These are phyloP conservation scores for Amphiprion clarkii DNA, from an alignment of 2,797 vertebrate species.

Conservation along the genomic window DNA sequence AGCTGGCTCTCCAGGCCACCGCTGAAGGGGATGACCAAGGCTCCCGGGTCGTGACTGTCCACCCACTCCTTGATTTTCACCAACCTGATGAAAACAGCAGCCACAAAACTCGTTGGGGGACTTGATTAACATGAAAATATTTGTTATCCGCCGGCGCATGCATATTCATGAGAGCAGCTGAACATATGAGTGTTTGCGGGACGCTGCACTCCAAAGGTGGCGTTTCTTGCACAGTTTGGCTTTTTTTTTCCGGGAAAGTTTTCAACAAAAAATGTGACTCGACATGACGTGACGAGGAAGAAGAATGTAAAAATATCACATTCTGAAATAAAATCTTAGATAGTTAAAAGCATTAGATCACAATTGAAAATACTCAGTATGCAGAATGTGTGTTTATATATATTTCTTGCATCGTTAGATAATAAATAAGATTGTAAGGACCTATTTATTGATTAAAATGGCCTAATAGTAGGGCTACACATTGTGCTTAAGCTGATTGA, in stretches of 20 bases:
- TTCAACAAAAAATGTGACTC: background rate
- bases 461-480: background rate
- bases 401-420: background rate
- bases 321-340: background rate
- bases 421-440: background rate
- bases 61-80: slow-evolving; percentile 98
- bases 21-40: slow-evolving; percentile 95
- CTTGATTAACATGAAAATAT: slow-evolving; percentile 88
- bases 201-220: slow-evolving; percentile 88
- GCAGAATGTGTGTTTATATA: background rate
- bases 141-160: slow-evolving; percentile 88
- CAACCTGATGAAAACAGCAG: slow-evolving; percentile 85
- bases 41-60: slow-evolving; percentile 93
- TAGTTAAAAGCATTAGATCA: background rate
- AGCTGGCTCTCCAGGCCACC: slow-evolving; percentile 92
- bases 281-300: background rate
- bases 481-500: background rate
- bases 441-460: background rate
- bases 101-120: slow-evolving; percentile 83
- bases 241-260: slow-evolving; percentile 39
- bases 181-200: slow-evolving; percentile 84
- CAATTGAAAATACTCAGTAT: background rate
- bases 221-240: slow-evolving; percentile 32
- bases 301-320: background rate
- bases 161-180: slow-evolving; percentile 90